Conservation (phyloP, 2,888 invertebrate genomes). For the Coelinius sp. region DNA sequence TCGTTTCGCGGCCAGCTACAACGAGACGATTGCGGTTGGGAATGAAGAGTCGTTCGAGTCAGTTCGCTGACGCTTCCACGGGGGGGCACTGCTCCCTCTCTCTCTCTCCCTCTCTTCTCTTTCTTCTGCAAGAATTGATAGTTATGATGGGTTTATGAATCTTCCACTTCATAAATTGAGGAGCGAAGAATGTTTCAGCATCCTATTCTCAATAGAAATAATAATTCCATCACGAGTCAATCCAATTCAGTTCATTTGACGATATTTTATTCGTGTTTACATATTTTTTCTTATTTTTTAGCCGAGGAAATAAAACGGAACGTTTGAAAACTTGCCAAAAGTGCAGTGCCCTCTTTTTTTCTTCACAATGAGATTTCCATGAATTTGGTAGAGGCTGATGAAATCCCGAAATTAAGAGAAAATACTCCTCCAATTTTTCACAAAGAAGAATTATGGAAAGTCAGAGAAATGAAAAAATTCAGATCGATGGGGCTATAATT, state of each 20-base stretch:
- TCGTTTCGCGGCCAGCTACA: constrained; percentile 23
- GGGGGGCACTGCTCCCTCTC: not conserved
- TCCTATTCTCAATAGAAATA: not conserved
- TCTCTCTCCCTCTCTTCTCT: not conserved
- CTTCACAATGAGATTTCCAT: constrained; percentile 18
- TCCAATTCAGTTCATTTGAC: not conserved
- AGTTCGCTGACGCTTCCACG: constrained; percentile 4
- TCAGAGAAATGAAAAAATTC: not conserved
- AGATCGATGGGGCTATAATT: not conserved
- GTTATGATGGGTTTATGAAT: not conserved
- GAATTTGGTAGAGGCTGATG: constrained; percentile 8
- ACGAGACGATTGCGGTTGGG: not conserved
- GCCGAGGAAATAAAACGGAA: not conserved
- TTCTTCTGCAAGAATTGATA: not conserved
- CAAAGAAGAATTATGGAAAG: not conserved
- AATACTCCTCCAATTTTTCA: constrained; percentile 5
- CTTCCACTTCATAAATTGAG: not conserved
- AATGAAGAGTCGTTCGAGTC: not conserved
- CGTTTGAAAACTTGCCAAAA: constrained; percentile 48
- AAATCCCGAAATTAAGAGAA: constrained; percentile 1
- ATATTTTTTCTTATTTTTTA: not conserved
- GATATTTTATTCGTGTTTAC: not conserved
- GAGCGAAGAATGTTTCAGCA: not conserved
- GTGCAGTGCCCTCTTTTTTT: constrained; percentile 39
- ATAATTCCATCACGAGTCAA: not conserved